A percentile compares a stretch with the other conserved stretches of the same genome.
Conservation (phyloP, 2,113 vertebrate species). For the Copsychus sechellarum region DNA sequence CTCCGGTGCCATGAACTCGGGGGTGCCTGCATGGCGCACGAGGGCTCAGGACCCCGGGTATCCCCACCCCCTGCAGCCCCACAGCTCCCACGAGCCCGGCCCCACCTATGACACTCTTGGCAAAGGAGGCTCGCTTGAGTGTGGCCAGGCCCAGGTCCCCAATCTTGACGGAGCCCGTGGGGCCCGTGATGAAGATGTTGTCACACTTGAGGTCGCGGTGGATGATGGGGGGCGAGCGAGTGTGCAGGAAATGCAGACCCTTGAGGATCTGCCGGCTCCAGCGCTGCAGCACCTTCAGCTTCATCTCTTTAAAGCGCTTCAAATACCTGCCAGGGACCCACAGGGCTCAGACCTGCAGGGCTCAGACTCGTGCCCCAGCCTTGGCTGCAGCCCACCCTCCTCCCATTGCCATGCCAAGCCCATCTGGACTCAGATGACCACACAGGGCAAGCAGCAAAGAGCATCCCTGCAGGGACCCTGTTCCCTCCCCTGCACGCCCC, state of each 20-base stretch:
- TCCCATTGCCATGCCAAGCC: rapidly evolving
- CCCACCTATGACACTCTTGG: conserved; percentile 96
- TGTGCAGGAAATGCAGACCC: conserved; percentile 96
- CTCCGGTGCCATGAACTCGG: conserved; percentile 98
- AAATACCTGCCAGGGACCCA: conserved; percentile 79
- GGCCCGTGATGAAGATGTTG: conserved; percentile 98
- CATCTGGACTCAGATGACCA: rapidly evolving
- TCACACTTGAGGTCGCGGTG: conserved; percentile 97
- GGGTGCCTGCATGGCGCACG: conserved; percentile 80
- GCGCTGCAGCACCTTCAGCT: conserved; percentile 92
- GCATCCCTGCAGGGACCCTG: rapidly evolving
- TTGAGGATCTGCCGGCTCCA: conserved; percentile 95
- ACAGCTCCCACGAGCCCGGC: rapidly evolving
- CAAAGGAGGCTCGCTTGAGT: conserved; percentile 95
- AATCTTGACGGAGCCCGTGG: conserved; percentile 94
- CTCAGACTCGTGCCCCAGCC: rapidly evolving
- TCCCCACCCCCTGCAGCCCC: rapidly evolving
- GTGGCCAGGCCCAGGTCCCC: conserved; percentile 96
- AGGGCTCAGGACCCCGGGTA: background rate
- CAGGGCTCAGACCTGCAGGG: background rate
- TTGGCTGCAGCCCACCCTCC: background rate
- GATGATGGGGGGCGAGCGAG: conserved; percentile 93
- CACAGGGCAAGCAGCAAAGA: background rate
- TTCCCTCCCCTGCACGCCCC: background rate
- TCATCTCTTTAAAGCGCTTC: conserved; percentile 98